These are phyloP conservation scores for Poeciliopsis gracilis DNA, from an alignment of 2,797 vertebrate species.

Conservation along the genomic window DNA sequence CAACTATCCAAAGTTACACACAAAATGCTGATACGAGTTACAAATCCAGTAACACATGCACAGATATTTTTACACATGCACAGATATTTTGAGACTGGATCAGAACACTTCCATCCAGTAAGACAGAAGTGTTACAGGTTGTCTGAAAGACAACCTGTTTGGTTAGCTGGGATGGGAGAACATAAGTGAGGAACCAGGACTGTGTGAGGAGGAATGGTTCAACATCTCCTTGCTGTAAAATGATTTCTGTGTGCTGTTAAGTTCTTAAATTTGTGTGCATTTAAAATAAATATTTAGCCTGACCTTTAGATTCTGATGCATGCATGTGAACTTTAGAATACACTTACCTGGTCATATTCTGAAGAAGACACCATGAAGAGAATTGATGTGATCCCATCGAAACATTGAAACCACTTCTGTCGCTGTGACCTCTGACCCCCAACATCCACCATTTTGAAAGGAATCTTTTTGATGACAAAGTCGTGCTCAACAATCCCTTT, in stretches of 20 bases:
- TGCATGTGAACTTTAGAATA: accelerated
- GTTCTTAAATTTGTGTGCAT: background rate
- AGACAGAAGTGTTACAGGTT: too few relatives aligned
- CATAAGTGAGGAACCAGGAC: background rate
- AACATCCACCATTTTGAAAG: conserved; percentile 98
- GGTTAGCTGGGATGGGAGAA: background rate
- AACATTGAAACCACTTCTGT: conserved; percentile 99
- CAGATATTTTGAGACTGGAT: too few relatives aligned
- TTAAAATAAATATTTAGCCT: background rate
- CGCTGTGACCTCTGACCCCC: conserved; percentile 96
- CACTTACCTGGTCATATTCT: conserved; percentile 88
- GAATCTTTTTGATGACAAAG: conserved; percentile 97
- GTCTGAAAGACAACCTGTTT: background rate
- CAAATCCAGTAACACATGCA: too few relatives aligned
- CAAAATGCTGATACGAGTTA: too few relatives aligned
- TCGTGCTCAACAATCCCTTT: conserved; percentile 97
- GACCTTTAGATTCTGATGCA: background rate
- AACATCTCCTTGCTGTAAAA: background rate
- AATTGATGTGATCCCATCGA: conserved; percentile 96
- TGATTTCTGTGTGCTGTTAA: background rate
- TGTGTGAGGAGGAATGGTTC: background rate
- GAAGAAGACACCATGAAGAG: conserved; percentile 98
- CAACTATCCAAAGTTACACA: too few relatives aligned
- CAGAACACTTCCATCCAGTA: too few relatives aligned
- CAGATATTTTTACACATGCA: too few relatives aligned